A percentile compares a stretch with the other conserved stretches of the same genome.
phyloP scores from a whole-genome alignment of 2,888 invertebrate genomes.

The Geotrupes spiniger region DNA sequence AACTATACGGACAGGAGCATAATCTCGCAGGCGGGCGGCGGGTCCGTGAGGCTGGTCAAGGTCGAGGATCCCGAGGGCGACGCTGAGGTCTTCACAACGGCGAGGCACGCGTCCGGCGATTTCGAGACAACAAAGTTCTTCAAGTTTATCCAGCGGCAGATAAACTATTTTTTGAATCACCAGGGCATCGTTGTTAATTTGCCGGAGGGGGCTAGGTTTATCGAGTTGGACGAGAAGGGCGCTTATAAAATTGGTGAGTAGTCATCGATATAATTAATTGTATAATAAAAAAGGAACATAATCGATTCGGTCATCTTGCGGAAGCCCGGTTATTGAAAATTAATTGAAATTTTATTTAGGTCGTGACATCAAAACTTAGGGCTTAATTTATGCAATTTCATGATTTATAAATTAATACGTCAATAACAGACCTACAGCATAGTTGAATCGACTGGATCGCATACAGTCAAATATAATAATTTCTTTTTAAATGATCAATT shows the following conservation, averaged over 20 bases:
- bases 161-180: constrained; percentile 34
- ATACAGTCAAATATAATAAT: too few species aligned
- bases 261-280: constrained; percentile 12
- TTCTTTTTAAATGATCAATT: too few species aligned
- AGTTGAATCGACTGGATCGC: too few species aligned
- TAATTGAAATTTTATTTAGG: too few species aligned
- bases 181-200: constrained; percentile 39
- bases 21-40: constrained; percentile 21
- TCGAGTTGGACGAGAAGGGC: constrained; percentile 21
- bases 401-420: too few species aligned
- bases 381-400: too few species aligned
- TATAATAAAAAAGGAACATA: too few species aligned
- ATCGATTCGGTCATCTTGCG: too few species aligned
- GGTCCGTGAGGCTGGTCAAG: constrained; percentile 35
- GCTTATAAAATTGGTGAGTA: too few species aligned
- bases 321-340: too few species aligned
- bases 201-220: constrained; percentile 35
- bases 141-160: constrained; percentile 39
- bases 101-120: constrained; percentile 31
- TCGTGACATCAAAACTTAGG: too few species aligned
- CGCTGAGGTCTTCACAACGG: constrained; percentile 21
- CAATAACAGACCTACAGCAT: too few species aligned
- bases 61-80: constrained; percentile 26
- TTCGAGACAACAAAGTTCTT: constrained; percentile 38
- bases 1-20: constrained; percentile 30